These are phyloP conservation scores for Bufotes viridis DNA, from an alignment of 2,797 vertebrate genomes.

Conservation along the genomic window DNA sequence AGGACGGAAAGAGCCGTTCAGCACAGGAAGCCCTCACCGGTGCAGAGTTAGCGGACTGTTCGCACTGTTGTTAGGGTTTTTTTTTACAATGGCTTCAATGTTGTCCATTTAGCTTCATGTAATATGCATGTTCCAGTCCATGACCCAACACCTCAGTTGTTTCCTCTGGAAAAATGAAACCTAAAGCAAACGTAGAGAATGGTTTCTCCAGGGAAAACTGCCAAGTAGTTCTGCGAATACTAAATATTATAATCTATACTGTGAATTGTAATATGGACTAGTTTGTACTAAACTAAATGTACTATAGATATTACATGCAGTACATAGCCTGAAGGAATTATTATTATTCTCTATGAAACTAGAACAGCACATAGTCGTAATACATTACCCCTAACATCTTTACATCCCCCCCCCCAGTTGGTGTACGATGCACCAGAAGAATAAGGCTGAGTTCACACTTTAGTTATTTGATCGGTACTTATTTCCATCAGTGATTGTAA, in stretches of 20 bases:
- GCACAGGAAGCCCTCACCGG: slow-evolving; percentile 12
- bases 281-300: neutral
- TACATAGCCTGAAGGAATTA: no score
- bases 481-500: no score
- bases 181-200: slow-evolving; percentile 14
- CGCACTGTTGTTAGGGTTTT: slow-evolving; percentile 27
- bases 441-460: no score
- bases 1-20: slow-evolving; percentile 26
- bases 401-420: no score
- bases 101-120: slow-evolving; percentile 54
- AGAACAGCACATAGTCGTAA: no score
- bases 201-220: neutral
- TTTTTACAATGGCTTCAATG: slow-evolving; percentile 34
- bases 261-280: neutral
- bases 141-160: slow-evolving; percentile 40
- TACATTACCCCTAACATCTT: no score
- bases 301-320: neutral
- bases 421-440: no score
- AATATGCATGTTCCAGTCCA: slow-evolving; percentile 36
- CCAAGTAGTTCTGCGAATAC: neutral
- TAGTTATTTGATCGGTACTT: no score
- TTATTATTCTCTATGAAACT: no score
- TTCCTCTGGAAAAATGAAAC: slow-evolving; percentile 50
- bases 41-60: slow-evolving; percentile 3
- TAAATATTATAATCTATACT: neutral